A percentile compares a stretch with the other conserved stretches of the same genome.
Conservation (phyloP, 1,140 invertebrate species). For the Proctacanthus coquilletti region DNA sequence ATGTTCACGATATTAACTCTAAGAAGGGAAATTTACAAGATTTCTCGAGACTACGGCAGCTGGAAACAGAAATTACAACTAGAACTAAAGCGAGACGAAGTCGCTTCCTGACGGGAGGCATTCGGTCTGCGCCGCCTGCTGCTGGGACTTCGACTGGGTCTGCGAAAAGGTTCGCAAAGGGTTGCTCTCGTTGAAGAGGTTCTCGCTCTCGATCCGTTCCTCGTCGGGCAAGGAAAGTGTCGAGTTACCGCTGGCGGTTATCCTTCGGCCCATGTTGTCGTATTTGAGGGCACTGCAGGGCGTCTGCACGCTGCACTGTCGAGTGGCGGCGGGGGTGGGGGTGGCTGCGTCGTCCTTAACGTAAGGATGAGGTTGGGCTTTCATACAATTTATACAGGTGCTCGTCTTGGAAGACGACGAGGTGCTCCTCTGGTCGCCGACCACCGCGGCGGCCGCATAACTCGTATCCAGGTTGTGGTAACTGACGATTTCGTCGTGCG, state of each 20-base stretch:
- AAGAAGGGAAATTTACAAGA: too few species aligned
- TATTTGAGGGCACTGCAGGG: conserved; percentile 43
- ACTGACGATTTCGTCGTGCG: conserved; percentile 26
- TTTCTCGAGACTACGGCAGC: too few species aligned
- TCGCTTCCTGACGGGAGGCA: too few species aligned
- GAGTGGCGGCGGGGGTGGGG: conserved; percentile 24
- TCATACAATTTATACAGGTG: conserved; percentile 19
- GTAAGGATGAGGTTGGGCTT: conserved; percentile 11
- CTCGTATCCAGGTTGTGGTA: conserved; percentile 26
- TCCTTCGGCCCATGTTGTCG: conserved; percentile 77
- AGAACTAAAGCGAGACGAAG: too few species aligned
- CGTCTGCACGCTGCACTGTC: conserved; percentile 14
- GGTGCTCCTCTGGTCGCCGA: conserved; percentile 10
- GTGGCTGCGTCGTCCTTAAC: conserved; percentile 22
- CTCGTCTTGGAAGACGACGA: conserved; percentile 21
- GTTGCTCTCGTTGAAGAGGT: conserved; percentile 18
- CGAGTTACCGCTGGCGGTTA: conserved; percentile 70
- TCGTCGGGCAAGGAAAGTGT: conserved; percentile 61
- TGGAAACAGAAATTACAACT: too few species aligned
- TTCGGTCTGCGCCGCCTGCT: too few species aligned
- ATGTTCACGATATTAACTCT: too few species aligned
- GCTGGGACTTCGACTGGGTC: too few species aligned
- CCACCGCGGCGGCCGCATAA: too few species aligned
- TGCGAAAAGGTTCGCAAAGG: too few species aligned
- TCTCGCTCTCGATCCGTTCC: conserved; percentile 20